Percentiles rank a stretch among this genome's conserved stretches.
Evolutionary conservation across 2,888 invertebrate species (phyloP).

Genomic region (Heliothis peltigera): DNA sequence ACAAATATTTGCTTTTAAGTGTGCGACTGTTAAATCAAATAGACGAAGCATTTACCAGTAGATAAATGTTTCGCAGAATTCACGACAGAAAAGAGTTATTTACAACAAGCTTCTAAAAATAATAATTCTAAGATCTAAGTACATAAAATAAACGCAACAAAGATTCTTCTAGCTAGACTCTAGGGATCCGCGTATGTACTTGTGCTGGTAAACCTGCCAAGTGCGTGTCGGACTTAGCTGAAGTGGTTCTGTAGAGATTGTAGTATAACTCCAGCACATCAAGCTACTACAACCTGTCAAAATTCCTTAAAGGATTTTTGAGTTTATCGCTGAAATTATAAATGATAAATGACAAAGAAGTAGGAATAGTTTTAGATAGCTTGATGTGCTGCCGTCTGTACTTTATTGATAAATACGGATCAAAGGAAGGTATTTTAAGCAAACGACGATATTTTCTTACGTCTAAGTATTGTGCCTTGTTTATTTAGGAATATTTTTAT

Average conservation of each 20-base stretch:
- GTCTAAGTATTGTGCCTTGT: too few relatives aligned
- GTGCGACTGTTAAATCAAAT: not conserved
- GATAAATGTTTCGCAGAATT: not conserved
- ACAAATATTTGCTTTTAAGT: too few relatives aligned
- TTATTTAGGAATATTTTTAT: too few relatives aligned
- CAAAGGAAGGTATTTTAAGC: too few relatives aligned
- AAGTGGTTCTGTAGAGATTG: constrained; percentile 33
- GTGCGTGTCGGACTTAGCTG: not conserved
- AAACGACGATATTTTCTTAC: too few relatives aligned
- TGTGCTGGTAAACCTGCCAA: constrained; percentile 38
- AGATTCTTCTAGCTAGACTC: constrained; percentile 31
- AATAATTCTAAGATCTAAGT: constrained; percentile 51
- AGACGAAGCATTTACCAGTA: not conserved
- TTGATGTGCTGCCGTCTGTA: too few relatives aligned
- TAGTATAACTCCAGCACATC: not conserved
- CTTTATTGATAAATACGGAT: too few relatives aligned
- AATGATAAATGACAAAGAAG: too few relatives aligned
- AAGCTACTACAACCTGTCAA: too few relatives aligned
- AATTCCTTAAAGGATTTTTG: too few relatives aligned
- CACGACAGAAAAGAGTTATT: constrained; percentile 18
- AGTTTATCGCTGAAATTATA: not conserved
- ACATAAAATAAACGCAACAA: constrained; percentile 57
- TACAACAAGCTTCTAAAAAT: constrained; percentile 48
- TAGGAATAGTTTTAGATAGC: too few relatives aligned
- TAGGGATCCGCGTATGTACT: constrained; percentile 30